Evolutionary conservation across 2,113 vertebrate genomes (phyloP), one percentile per base, ranked within the genome.

Genomic region (Aspiorhynchus laticeps): DNA sequence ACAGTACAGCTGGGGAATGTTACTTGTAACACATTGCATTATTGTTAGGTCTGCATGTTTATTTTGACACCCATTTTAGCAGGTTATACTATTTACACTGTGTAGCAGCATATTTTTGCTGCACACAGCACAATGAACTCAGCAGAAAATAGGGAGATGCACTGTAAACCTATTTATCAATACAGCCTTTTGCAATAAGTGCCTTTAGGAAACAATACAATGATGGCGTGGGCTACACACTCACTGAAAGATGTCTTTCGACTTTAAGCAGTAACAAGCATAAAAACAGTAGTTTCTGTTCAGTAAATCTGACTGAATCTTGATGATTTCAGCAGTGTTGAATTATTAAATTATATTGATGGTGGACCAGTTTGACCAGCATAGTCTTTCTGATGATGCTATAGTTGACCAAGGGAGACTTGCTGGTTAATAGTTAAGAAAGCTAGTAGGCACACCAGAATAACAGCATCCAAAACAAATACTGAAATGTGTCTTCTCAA

Each of bases 11-110:
- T 14, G 24, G 73, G 73, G 11, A 38, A 38, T 24, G 69, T 31
- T 67, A 67, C 65, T 67, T 31, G 21, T 38, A 73, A 38, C 33
- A 38, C 9, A 38, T 11, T 73, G 19, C 33, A 67, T 33, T 67
- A 17, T 31, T 21, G 69, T 73, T 75, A 46, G 41, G 36, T 46
- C 73, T 46, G 69, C 41, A 78, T 51, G 19, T 48, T 78, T 28
- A 17, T 77, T 76, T 77, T 77, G n/a, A 77, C 43, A 77, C 41
- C 43, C 14, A 43, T 74, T 74, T 74, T 43, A 74, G 71, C 36
- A 76, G 41, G 43, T 77, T 77, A 15, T 12, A 51, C 75, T 77
- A 48, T 77, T 77, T 77, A 26, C 3, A 77, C 14, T 48, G 43
- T 77, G 43, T 28, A 1, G 43, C 36, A 74, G 38, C 21, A 43